Conservation (phyloP, 37 sponge, comb jelly and placozoan genomes). For the Lycopodina hypogea region DNA sequence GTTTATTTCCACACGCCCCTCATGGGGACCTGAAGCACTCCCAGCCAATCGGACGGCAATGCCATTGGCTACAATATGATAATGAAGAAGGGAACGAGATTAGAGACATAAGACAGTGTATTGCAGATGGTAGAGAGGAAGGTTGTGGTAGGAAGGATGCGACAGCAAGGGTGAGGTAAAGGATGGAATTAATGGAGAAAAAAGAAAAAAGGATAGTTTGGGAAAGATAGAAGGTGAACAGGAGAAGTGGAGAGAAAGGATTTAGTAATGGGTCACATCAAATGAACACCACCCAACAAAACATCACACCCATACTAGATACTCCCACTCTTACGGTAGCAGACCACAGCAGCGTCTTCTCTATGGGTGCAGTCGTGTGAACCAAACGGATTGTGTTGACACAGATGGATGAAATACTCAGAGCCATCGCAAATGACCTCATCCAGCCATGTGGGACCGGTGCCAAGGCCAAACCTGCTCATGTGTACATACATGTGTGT, state of each 20-base stretch:
- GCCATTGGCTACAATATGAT: neutral
- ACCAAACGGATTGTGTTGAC: conserved; percentile 24
- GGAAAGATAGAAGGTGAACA: neutral
- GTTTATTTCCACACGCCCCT: conserved; percentile 59
- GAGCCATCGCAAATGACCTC: conserved; percentile 42
- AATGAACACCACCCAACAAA: no score
- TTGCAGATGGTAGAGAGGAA: neutral
- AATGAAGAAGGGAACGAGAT: neutral
- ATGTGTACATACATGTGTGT: neutral
- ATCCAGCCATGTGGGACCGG: conserved; percentile 68
- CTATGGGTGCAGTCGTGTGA: conserved; percentile 35
- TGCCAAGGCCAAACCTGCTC: conserved; percentile 41
- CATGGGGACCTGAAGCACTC: neutral
- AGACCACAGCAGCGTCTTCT: conserved; percentile 57
- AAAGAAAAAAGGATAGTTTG: neutral
- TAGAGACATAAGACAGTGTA: neutral
- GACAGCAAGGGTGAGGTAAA: no score
- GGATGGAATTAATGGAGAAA: neutral
- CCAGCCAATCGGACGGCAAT: conserved; percentile 26
- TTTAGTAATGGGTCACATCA: no score
- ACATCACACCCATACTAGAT: no score
- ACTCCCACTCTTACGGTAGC: conserved; percentile 16
- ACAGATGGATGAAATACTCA: conserved; percentile 54
- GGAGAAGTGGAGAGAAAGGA: neutral
- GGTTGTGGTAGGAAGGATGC: neutral